A percentile compares a stretch with the other conserved stretches of the same genome.
These are phyloP conservation scores for Himalopsyche japonica DNA, from an alignment of 2,888 invertebrate genomes.

Conservation along the genomic window DNA sequence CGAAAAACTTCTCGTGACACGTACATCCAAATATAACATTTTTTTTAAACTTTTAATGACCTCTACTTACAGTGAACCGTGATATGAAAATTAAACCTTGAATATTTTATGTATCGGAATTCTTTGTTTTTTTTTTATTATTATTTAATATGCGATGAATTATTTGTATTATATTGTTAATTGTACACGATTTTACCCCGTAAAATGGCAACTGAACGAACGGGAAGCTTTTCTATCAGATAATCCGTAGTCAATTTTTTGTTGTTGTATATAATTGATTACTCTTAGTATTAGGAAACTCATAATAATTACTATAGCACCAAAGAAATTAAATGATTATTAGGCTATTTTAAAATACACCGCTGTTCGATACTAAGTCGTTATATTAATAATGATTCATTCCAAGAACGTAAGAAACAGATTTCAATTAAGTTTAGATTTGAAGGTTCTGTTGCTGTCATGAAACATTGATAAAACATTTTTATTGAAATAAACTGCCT, in stretches of 20 bases:
- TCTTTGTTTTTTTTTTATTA: too few species aligned
- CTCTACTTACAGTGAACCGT: background rate
- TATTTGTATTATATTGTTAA: too few species aligned
- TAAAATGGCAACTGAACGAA: too few species aligned
- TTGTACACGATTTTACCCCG: too few species aligned
- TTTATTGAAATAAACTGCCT: background rate
- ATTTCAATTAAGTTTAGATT: background rate
- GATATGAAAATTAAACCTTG: background rate
- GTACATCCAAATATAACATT: background rate
- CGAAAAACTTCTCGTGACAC: background rate
- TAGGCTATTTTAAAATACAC: background rate
- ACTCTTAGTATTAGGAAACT: too few species aligned
- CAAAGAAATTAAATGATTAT: too few species aligned
- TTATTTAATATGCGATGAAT: too few species aligned
- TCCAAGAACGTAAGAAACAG: background rate
- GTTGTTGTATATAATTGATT: too few species aligned
- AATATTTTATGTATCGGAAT: too few species aligned
- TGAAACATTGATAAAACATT: background rate
- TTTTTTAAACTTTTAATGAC: background rate
- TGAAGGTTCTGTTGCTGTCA: background rate
- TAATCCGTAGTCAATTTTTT: too few species aligned
- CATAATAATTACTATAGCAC: too few species aligned
- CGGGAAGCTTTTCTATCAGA: too few species aligned
- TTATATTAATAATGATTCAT: background rate
- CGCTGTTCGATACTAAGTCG: background rate